Evolutionary conservation across 2,888 invertebrate species (phyloP).

Genomic region (Monoplex corrugatus): DNA sequence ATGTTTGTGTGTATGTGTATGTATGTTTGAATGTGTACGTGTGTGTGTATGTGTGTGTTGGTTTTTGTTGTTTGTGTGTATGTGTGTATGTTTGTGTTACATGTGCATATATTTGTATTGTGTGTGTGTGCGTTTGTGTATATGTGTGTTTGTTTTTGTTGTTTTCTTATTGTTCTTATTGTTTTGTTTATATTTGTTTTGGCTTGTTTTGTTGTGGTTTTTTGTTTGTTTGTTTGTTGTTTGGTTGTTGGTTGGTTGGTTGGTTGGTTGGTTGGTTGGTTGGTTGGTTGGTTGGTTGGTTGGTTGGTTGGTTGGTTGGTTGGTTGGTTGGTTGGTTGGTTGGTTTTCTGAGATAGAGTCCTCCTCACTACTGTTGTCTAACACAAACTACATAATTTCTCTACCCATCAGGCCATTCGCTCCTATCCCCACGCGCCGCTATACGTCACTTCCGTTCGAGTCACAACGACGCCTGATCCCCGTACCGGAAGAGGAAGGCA

Average conservation of each 20-base stretch:
- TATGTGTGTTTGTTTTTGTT: background rate
- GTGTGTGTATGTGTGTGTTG: background rate
- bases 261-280: too few species aligned
- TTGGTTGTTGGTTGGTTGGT: background rate
- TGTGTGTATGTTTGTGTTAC: too few species aligned
- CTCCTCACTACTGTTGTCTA: background rate
- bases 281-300: too few species aligned
- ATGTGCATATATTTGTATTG: too few species aligned
- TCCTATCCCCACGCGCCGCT: slow-evolving; percentile 54
- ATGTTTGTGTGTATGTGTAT: background rate
- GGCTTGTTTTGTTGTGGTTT: background rate
- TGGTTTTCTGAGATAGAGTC: too few species aligned
- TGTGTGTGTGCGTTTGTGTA: background rate
- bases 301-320: too few species aligned
- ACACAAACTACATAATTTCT: too few species aligned
- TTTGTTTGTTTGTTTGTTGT: background rate
- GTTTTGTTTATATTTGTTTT: background rate
- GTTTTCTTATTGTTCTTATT: background rate
- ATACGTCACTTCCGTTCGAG: slow-evolving; percentile 55
- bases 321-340: too few species aligned
- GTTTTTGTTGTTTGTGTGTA: too few species aligned
- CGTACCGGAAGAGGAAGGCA: slow-evolving; percentile 59
- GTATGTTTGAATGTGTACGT: background rate
- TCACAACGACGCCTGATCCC: slow-evolving; percentile 57
- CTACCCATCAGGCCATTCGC: slow-evolving; percentile 55